These are phyloP conservation scores for Suricata suricatta DNA, from an alignment of 2,113 vertebrate genomes.

Conservation along the genomic window DNA sequence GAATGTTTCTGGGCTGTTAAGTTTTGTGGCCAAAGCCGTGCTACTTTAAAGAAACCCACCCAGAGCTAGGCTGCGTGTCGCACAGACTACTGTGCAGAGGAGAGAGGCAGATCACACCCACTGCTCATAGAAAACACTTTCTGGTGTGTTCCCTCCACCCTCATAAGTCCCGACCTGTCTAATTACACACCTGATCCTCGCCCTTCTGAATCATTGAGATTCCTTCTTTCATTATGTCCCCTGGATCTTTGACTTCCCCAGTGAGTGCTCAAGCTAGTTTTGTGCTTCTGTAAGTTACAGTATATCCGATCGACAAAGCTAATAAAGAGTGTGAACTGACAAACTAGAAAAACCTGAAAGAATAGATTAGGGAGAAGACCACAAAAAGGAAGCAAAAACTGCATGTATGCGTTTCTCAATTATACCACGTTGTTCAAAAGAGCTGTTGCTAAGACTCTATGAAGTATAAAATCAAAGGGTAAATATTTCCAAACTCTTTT, in stretches of 20 bases:
- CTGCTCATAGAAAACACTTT: not conserved
- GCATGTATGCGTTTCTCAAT: not conserved
- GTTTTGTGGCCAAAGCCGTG: not conserved
- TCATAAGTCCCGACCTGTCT: conserved; percentile 57
- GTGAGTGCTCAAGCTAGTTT: not conserved
- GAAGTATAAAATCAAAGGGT: not conserved
- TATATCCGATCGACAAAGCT: not conserved
- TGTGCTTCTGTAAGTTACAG: not conserved
- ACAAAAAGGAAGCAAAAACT: not conserved
- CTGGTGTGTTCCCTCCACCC: not conserved
- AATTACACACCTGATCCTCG: conserved; percentile 22
- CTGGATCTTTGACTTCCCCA: not conserved
- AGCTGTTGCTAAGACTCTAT: not conserved
- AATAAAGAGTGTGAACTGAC: not conserved
- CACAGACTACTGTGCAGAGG: not conserved
- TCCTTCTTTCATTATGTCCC: not conserved
- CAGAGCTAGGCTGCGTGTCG: not conserved
- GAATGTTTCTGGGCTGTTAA: not conserved
- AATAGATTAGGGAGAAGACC: not conserved
- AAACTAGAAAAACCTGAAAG: conserved; percentile 61
- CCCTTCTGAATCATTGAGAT: conserved; percentile 61
- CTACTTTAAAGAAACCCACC: not conserved
- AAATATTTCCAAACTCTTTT: not conserved
- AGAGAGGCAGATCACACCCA: not conserved
- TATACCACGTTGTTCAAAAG: conserved; percentile 13